Evolutionary conservation across 2,113 vertebrate species (phyloP).

Genomic region (Nothobranchius kuhntae): DNA sequence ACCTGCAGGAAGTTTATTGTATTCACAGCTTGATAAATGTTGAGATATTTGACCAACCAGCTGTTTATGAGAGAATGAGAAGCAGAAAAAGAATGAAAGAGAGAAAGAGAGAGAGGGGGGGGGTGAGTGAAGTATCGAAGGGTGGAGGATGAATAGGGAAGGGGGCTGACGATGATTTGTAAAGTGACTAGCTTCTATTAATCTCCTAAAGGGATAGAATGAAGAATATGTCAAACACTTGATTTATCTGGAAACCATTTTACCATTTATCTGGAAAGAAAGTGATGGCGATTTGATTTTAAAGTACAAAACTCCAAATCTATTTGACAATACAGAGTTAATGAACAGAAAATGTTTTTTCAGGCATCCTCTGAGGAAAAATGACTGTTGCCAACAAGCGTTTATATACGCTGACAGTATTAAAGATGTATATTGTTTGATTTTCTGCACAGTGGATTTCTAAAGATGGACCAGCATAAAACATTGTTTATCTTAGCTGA

Average conservation of each 20-base stretch:
- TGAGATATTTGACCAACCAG: constrained; percentile 45
- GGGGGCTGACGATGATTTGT: constrained; percentile 67
- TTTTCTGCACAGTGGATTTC: too few species aligned
- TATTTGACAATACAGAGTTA: background rate
- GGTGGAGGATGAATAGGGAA: constrained; percentile 60
- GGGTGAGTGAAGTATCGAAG: constrained; percentile 31
- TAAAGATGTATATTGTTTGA: too few species aligned
- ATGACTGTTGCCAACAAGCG: too few species aligned
- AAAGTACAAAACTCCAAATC: background rate
- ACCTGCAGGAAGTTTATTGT: constrained; percentile 65
- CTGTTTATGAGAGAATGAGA: constrained; percentile 50
- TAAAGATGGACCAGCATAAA: too few species aligned
- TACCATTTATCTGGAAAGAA: background rate
- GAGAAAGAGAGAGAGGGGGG: constrained; percentile 24
- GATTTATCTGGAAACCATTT: too few species aligned
- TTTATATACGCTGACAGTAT: too few species aligned
- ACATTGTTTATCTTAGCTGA: too few species aligned
- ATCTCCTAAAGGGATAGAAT: constrained; percentile 48
- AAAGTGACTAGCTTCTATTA: constrained; percentile 65
- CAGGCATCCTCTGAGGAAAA: too few species aligned
- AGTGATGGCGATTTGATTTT: background rate
- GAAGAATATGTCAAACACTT: background rate
- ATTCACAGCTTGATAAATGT: constrained; percentile 60
- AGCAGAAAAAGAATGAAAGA: constrained; percentile 8
- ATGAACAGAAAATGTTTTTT: background rate